These are phyloP conservation scores for Nibea albiflora DNA, from an alignment of 2,113 vertebrate genomes.

Conservation along the genomic window DNA sequence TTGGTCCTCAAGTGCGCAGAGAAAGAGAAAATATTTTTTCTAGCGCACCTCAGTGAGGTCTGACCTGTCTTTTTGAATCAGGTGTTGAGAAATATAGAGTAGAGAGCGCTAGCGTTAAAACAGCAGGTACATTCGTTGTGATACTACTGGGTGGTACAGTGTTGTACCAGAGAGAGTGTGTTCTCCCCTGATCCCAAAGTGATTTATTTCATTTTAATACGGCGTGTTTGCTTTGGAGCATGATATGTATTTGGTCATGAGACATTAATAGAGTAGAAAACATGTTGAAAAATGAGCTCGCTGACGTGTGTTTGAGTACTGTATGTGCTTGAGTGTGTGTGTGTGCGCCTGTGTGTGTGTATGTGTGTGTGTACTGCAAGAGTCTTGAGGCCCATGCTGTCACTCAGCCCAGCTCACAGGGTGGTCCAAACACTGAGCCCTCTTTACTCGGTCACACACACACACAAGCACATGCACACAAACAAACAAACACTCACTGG, in stretches of 20 bases:
- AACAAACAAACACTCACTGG: constrained; percentile 81
- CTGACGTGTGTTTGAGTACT: constrained; percentile 68
- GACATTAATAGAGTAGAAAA: constrained; percentile 82
- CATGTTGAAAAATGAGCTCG: constrained; percentile 78
- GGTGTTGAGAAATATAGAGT: constrained; percentile 23
- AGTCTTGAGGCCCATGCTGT: constrained; percentile 79
- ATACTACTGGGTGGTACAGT: constrained; percentile 60
- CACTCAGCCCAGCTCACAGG: constrained; percentile 82
- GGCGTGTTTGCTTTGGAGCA: constrained; percentile 75
- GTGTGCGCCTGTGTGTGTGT: constrained; percentile 19
- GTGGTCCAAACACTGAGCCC: constrained; percentile 83
- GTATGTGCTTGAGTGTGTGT: constrained; percentile 52
- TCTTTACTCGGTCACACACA: constrained; percentile 71
- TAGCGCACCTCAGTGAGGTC: constrained; percentile 26
- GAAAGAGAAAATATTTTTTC: constrained; percentile 42
- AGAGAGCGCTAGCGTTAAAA: constrained; percentile 21
- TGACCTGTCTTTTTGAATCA: constrained; percentile 54
- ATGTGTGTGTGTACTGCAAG: constrained; percentile 50
- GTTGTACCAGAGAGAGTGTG: constrained; percentile 42
- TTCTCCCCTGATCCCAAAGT: constrained; percentile 61
- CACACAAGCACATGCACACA: constrained; percentile 51
- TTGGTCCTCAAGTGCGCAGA: constrained; percentile 28
- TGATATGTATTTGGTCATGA: constrained; percentile 79
- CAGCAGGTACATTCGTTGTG: constrained; percentile 39
- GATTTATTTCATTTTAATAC: constrained; percentile 79